Evolutionary conservation across 92 coral and sea anemone genomes (phyloP).

Genomic region (Porites rus): DNA sequence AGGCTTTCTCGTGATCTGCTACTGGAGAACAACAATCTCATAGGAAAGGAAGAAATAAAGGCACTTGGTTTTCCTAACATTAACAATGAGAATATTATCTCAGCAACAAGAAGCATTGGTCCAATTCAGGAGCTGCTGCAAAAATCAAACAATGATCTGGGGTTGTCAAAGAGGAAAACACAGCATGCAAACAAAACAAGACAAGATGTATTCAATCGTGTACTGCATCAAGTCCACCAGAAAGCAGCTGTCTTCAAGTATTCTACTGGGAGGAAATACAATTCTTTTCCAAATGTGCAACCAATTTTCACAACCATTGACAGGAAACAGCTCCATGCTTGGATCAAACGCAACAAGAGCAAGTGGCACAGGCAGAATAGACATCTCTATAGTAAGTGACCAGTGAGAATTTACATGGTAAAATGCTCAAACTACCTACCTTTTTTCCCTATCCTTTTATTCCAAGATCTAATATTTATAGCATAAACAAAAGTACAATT

Average conservation of each 20-base stretch:
- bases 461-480: too few species aligned
- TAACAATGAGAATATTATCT: slow-evolving; percentile 34
- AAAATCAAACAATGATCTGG: slow-evolving; percentile 48
- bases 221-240: slow-evolving; percentile 57
- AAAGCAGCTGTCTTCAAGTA: slow-evolving; percentile 38
- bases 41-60: slow-evolving; percentile 61
- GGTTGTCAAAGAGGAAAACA: slow-evolving; percentile 24
- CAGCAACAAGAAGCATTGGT: slow-evolving; percentile 64
- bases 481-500: too few species aligned
- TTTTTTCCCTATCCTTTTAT: too few species aligned
- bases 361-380: slow-evolving; percentile 55
- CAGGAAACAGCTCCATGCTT: slow-evolving; percentile 23
- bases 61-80: slow-evolving; percentile 66
- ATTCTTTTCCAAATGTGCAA: slow-evolving; percentile 23
- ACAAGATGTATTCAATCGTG: slow-evolving; percentile 22
- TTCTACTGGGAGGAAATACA: slow-evolving; percentile 33
- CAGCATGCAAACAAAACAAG: slow-evolving; percentile 55
- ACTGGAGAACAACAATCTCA: slow-evolving; percentile 66
- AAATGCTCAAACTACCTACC: too few species aligned
- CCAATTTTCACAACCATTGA: slow-evolving; percentile 9
- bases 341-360: slow-evolving; percentile 44
- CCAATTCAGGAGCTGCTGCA: slow-evolving; percentile 52
- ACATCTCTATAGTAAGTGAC: slow-evolving; percentile 15
- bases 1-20: slow-evolving; percentile 71
- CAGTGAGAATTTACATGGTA: background rate